These are phyloP conservation scores for Malurus elegans DNA, from an alignment of 2,113 vertebrate species.

Conservation along the genomic window DNA sequence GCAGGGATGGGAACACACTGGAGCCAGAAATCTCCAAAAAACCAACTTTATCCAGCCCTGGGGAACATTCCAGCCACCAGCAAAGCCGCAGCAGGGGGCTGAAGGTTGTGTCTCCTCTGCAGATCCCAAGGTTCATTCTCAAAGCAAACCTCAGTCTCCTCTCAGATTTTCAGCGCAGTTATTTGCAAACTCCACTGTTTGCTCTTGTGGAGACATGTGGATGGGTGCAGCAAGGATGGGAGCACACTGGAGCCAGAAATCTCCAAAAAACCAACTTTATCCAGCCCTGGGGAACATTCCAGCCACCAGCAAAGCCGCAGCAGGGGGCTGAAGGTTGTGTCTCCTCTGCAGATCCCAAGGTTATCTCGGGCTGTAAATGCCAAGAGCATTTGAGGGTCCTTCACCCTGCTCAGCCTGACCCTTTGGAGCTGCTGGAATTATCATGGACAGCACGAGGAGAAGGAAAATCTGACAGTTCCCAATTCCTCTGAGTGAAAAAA, in stretches of 20 bases:
- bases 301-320: not conserved
- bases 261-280: not conserved
- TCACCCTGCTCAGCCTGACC: not conserved
- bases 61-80: not conserved
- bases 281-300: not conserved
- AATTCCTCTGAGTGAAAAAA: not conserved
- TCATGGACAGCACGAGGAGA: rapidly evolving
- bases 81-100: not conserved
- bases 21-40: not conserved
- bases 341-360: not conserved
- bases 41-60: not conserved
- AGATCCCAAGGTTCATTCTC: too few species aligned
- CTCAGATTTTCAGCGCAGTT: too few species aligned
- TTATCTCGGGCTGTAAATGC: not conserved
- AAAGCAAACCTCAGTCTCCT: too few species aligned
- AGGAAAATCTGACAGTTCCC: not conserved
- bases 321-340: not conserved
- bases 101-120: not conserved
- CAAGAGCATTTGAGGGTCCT: not conserved
- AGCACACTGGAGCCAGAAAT: not conserved
- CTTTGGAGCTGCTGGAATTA: not conserved
- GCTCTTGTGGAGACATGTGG: too few species aligned
- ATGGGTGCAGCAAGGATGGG: not conserved
- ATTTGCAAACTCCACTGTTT: too few species aligned
- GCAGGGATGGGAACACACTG: not conserved